phyloP scores from a whole-genome alignment of 2,888 invertebrate genomes.

The Cerceris ruficornis region DNA sequence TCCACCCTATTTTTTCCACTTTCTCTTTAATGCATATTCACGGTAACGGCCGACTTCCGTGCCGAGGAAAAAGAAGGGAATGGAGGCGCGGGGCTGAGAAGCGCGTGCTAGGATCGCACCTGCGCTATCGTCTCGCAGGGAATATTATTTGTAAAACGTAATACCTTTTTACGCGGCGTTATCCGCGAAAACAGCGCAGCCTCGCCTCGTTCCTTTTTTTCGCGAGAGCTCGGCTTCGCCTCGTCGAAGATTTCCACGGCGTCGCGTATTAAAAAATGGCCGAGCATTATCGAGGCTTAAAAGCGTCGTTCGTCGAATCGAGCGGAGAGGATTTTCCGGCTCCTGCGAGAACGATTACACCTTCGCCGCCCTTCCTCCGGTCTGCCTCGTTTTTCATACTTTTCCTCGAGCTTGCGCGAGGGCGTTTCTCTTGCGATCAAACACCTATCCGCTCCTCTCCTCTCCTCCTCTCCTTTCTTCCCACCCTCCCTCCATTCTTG shows the following conservation, averaged over 20 bases:
- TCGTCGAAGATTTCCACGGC: slow-evolving; percentile 33
- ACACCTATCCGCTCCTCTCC: not conserved
- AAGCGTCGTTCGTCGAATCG: slow-evolving; percentile 56
- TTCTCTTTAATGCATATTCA: slow-evolving; percentile 57
- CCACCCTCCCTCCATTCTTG: too few relatives aligned
- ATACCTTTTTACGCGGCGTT: too few relatives aligned
- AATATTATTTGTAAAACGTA: too few relatives aligned
- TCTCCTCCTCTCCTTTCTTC: too few relatives aligned
- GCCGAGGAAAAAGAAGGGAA: not conserved
- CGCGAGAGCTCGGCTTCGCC: slow-evolving; percentile 34
- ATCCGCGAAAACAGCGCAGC: not conserved
- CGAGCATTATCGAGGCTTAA: slow-evolving; percentile 59
- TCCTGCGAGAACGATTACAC: slow-evolving; percentile 48
- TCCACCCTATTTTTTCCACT: slow-evolving; percentile 46
- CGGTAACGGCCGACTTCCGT: slow-evolving; percentile 9
- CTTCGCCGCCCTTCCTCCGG: not conserved
- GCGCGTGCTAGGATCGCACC: too few relatives aligned
- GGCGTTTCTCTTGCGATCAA: slow-evolving; percentile 12
- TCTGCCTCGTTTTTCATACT: slow-evolving; percentile 41
- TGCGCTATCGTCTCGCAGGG: not conserved
- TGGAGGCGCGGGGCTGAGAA: not conserved
- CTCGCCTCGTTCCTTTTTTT: slow-evolving; percentile 35
- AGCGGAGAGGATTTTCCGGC: slow-evolving; percentile 51
- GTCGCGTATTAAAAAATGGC: slow-evolving; percentile 47
- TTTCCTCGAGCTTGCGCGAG: slow-evolving; percentile 34